Base-by-base conservation (phyloP, 2,113 vertebrate species). In the Dolichallabes microphthalmus region DNA sequence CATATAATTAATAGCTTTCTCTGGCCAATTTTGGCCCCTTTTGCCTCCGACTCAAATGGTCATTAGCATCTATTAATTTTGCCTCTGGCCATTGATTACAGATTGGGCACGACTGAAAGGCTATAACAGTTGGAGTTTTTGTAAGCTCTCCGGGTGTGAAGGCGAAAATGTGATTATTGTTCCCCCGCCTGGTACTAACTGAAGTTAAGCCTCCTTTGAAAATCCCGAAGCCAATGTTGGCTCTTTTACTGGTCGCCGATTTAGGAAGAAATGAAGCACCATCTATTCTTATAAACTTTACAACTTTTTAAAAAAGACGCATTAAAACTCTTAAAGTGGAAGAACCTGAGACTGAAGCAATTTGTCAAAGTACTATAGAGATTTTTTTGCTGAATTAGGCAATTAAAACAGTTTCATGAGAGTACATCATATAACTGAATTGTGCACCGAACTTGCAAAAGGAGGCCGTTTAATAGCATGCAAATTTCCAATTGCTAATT, bases 61-160 rank as follows among this genome's bases (percentile, higher is more conserved):
- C 93, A 95, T 95, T 94, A 95, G 92, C 93, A 91, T 92, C 92
- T 88, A 95, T 94, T 95, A 94, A 94, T 93, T 95, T 91, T 82
- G 94, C 94, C 94, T 94, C 91, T 91, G 93, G 94, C 93, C 91
- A 90, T 94, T 92, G 82, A 92, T 91, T 90, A 87, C 87, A 91
- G 84, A 89, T 89, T 86, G 90, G 50, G 86, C 74, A 69, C 20
- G 64, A 50, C 91, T 94, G 93, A 94, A 94, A 93, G 90, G 90
- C 87, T 88, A 92, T 92, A 94, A 92, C 88, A 90, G 91, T 90
- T 91, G 88, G 93, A 92, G 91, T 91, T 89, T 91, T 93, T 94
- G 91, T 93, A 86, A 77, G 89, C 76, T 82, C 82, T 85, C 82
- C 52, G 89, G 87, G 92, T 90, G 91, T 90, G 92, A 93, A 88